Base-by-base conservation (phyloP, 2,797 vertebrate species). In the Spinibarbus caldwelli region DNA sequence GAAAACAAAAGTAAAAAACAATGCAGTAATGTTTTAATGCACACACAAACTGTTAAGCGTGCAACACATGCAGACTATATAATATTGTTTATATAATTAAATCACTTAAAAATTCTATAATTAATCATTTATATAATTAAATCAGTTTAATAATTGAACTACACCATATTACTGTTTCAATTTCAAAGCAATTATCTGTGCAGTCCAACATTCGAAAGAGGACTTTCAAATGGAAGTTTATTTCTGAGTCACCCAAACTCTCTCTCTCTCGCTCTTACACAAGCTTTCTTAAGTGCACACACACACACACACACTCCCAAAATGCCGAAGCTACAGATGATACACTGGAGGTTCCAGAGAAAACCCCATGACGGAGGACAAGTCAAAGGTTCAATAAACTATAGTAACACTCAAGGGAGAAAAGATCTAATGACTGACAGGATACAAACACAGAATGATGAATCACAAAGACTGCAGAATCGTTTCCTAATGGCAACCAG, bases 291-390 rank as follows among this genome's bases (percentile, higher is more conserved):
- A 23, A 67, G 34, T n/a, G n/a, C 57, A 62, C 57, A 62, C 75
- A 80, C 26, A 66, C 57, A 36, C 75, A 80, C 21, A 66, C 88
- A 43, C 85, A 89, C 88, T 86, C 89, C 86, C 83, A 89, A 91
- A 91, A 90, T 90, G 90, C 90, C 89, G 85, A 92, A 91, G 89
- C 78, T 78, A 86, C 86, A 72, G 43, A 52, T 59, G 76, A 29
- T 26, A n/a, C 15, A 17, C 54, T 75, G 76, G 77, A 81, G 88
- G 89, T 89, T 91, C 49, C 84, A 82, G 84, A 84, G 86, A 82
- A 88, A 80, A 59, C 83, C 84, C 79, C 77, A 83, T 75, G 81
- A 38, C 34, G 49, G 59, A 77, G 70, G 85, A 84, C 57, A 80
- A 79, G 67, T 54, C 81, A 85, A 26, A 83, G 85, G 79, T 85